Conservation (phyloP, 2,113 vertebrate species). For the Oncorhynchus mykiss region DNA sequence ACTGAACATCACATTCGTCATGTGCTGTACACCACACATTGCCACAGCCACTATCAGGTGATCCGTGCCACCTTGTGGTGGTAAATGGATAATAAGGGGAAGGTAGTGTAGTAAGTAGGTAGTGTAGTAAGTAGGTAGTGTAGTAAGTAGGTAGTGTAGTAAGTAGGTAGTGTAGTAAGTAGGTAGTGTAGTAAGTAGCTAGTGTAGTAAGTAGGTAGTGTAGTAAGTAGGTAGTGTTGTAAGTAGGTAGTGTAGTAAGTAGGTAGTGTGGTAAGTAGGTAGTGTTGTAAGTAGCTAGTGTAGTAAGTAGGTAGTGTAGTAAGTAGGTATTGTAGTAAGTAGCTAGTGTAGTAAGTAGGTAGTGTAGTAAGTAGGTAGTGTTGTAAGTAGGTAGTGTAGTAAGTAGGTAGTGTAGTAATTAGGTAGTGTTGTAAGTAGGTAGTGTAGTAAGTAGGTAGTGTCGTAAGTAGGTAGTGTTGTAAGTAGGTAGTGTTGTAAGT, state of each 20-base stretch:
- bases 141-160: neutral
- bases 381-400: neutral
- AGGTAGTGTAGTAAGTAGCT: neutral
- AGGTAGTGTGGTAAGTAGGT: neutral
- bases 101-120: neutral
- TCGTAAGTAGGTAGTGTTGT: neutral
- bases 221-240: no score
- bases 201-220: neutral
- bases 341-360: neutral
- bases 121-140: neutral
- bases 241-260: no score
- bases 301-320: neutral
- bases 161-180: neutral
- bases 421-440: neutral
- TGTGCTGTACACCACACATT: neutral
- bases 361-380: no score
- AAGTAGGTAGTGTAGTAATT: neutral
- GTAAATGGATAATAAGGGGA: neutral
- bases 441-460: neutral
- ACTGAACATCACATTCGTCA: neutral
- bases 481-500: neutral
- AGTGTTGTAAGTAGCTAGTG: no score
- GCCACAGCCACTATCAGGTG: constrained; percentile 8
- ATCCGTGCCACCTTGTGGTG: constrained; percentile 42
- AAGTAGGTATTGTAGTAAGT: neutral